phyloP scores from a whole-genome alignment of 2,888 invertebrate species.

The Ligdia adustata region DNA sequence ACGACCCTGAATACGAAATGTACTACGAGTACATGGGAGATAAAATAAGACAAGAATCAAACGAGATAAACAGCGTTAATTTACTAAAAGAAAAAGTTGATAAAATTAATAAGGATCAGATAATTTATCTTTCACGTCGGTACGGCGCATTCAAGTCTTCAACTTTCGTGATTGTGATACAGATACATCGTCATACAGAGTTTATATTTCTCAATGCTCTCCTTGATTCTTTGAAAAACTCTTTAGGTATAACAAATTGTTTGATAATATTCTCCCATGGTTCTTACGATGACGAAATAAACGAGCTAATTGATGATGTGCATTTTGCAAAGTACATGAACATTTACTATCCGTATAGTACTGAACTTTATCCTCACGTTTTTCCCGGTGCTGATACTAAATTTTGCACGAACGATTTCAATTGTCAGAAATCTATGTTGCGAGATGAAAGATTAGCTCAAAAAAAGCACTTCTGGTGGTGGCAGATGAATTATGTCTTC shows the following conservation, averaged over 20 bases:
- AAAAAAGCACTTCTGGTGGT: slow-evolving; percentile 60
- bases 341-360: slow-evolving; percentile 51
- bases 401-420: slow-evolving; percentile 43
- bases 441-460: slow-evolving; percentile 44
- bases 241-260: slow-evolving; percentile 42
- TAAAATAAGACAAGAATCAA: slow-evolving; percentile 16
- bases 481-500: slow-evolving; percentile 54
- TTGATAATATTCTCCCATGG: slow-evolving; percentile 52
- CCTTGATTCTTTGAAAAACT: slow-evolving; percentile 41
- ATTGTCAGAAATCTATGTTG: slow-evolving; percentile 38
- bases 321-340: slow-evolving; percentile 49
- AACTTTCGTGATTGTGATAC: slow-evolving; percentile 47
- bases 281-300: slow-evolving; percentile 38
- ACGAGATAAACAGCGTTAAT: slow-evolving; percentile 26
- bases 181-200: slow-evolving; percentile 46
- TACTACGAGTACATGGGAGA: slow-evolving; percentile 26
- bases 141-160: slow-evolving; percentile 20
- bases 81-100: slow-evolving; percentile 40
- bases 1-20: slow-evolving; percentile 16
- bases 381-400: slow-evolving; percentile 51
- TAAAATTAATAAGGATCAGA: slow-evolving; percentile 42
- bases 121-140: slow-evolving; percentile 26
- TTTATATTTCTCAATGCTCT: slow-evolving; percentile 42
- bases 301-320: slow-evolving; percentile 33
- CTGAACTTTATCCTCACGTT: slow-evolving; percentile 48